Evolutionary conservation across 2,797 vertebrate species (phyloP).

Genomic region (Balearica regulorum): DNA sequence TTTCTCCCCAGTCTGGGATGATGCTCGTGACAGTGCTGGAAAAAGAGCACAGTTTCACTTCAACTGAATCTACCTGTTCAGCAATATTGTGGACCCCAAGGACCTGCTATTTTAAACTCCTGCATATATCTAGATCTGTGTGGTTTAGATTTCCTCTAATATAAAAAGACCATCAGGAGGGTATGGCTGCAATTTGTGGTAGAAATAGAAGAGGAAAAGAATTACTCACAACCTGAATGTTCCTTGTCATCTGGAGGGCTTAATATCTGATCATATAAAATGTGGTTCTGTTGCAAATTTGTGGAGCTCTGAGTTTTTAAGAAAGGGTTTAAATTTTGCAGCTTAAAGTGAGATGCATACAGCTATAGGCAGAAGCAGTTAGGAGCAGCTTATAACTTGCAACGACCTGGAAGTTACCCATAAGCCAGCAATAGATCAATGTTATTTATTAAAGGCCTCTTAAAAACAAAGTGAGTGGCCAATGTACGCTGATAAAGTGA

Average conservation of each 20-base stretch:
- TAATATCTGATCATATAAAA: background rate
- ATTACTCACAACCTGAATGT: background rate
- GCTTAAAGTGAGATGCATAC: background rate
- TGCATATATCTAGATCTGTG: background rate
- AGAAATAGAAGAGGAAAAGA: background rate
- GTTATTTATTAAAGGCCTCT: background rate
- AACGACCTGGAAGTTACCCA: background rate
- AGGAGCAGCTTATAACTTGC: background rate
- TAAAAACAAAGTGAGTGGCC: background rate
- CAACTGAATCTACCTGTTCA: background rate
- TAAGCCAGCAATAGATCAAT: background rate
- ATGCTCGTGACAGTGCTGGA: background rate
- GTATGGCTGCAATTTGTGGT: background rate
- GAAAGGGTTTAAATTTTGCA: background rate
- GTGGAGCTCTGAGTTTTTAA: background rate
- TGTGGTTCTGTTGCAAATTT: background rate
- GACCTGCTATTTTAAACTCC: background rate
- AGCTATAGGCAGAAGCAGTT: background rate
- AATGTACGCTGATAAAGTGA: accelerated
- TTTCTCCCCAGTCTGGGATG: background rate
- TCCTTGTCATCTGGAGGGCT: background rate
- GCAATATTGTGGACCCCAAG: background rate
- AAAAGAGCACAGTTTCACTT: background rate
- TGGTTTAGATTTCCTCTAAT: background rate
- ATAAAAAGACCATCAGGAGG: background rate